Evolutionary conservation across 2,888 invertebrate genomes (phyloP).

Genomic region (Eumacrocentrus americanus): DNA sequence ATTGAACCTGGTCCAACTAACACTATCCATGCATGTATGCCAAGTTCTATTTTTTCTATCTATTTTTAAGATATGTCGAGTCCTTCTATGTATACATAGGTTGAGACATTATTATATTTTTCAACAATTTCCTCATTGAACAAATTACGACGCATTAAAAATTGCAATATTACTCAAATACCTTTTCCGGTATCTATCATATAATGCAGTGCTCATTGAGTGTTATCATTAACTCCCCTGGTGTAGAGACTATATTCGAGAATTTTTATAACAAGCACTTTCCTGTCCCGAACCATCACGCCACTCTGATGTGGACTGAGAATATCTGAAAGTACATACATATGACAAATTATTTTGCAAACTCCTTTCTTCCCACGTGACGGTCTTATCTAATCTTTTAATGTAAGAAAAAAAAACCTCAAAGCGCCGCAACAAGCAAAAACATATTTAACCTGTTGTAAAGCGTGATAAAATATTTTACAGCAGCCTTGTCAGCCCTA

Average conservation of each 20-base stretch:
- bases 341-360: too few species aligned
- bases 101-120: too few species aligned
- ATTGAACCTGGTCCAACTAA: too few species aligned
- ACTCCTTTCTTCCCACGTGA: too few species aligned
- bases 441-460: too few species aligned
- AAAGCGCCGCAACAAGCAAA: too few species aligned
- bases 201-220: neutral
- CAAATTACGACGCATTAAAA: neutral
- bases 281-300: neutral
- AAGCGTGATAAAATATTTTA: neutral
- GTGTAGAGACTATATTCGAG: neutral
- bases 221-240: neutral
- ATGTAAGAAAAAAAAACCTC: neutral
- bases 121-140: neutral
- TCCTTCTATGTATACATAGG: too few species aligned
- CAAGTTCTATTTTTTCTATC: too few species aligned
- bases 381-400: too few species aligned
- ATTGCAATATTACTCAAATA: neutral
- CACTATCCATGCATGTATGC: too few species aligned
- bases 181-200: neutral
- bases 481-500: too few species aligned
- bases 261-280: conserved; percentile 22
- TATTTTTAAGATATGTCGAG: too few species aligned
- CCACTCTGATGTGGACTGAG: neutral
- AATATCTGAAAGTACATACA: neutral